Conservation (phyloP, 2,113 vertebrate genomes). For the Eptesicus fuscus region DNA sequence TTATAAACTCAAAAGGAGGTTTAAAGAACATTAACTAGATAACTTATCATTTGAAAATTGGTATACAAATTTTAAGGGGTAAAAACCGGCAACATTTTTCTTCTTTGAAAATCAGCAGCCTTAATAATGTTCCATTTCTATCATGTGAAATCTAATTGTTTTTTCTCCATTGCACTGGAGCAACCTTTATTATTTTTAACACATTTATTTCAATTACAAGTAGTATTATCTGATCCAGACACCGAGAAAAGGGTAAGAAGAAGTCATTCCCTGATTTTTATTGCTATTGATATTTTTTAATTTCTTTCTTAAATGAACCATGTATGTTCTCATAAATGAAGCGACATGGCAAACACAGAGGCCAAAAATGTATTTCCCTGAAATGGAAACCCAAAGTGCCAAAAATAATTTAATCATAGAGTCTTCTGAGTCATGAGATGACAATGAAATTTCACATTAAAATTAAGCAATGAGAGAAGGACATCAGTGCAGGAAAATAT, state of each 20-base stretch:
- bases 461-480: background rate
- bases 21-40: background rate
- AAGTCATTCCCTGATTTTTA: slow-evolving; percentile 18
- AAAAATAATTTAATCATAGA: background rate
- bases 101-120: background rate
- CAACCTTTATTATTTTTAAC: slow-evolving; percentile 35
- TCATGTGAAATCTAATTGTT: background rate
- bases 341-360: background rate
- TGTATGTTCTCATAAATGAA: background rate
- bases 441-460: background rate
- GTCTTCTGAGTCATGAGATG: background rate
- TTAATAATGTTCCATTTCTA: background rate
- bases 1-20: background rate
- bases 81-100: background rate
- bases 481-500: background rate
- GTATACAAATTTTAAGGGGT: background rate
- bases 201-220: slow-evolving; percentile 33
- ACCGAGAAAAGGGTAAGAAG: background rate
- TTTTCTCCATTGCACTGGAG: background rate
- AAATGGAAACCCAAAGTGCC: background rate
- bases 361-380: background rate
- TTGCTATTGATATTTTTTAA: background rate
- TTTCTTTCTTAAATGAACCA: background rate
- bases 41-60: background rate
- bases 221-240: background rate